Evolutionary conservation across 2,113 vertebrate genomes (phyloP), one percentile per base, ranked within the genome.

Genomic region (Neomonachus schauinslandi): DNA sequence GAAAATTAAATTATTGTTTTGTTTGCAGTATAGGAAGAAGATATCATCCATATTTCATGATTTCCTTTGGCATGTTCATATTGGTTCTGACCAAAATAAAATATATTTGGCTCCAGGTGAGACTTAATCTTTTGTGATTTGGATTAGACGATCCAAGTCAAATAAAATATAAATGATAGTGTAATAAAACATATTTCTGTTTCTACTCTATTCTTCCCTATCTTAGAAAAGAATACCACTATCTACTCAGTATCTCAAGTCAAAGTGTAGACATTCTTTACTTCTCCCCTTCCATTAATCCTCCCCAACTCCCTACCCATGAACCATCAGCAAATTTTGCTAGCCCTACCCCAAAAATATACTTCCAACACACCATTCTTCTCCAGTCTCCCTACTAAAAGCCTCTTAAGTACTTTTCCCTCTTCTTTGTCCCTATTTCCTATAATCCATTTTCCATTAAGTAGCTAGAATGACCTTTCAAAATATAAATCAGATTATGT

Each of bases 21-120:
- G n/a, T 92, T 92, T 96, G 61, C 42, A n/a, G 59, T 71, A 67
- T 22, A 79, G 39, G 51, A n/a, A 76, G 46, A 89, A 69, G 55
- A 59, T 72, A 67, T 39, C 24, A 89, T 39, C 81, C 22, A 83
- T 76, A 96, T 84, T 96, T 96, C 49, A 96, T 39, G 5, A 96
- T 80, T 95, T 82, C 21, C 39, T 95, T 69, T 96, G 79, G 31
- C 36, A 97, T 14, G 59, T 93, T 96, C 72, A 84, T 72, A 90
- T 81, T 65, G 7, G 74, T 90, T 49, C 74, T 84, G 72, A 95
- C 28, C 21, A 91, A 96, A 97, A 87, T 59, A 84, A 97, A 96
- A 86, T 93, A 79, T 72, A 86, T 77, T 82, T 82, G 57, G 46
- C 74, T 96, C 74, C 15, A 87, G 74, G 65, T 65, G 89, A 92